Base-by-base conservation (phyloP, 1,140 invertebrate species). In the Anoplolepis gracilipes region DNA sequence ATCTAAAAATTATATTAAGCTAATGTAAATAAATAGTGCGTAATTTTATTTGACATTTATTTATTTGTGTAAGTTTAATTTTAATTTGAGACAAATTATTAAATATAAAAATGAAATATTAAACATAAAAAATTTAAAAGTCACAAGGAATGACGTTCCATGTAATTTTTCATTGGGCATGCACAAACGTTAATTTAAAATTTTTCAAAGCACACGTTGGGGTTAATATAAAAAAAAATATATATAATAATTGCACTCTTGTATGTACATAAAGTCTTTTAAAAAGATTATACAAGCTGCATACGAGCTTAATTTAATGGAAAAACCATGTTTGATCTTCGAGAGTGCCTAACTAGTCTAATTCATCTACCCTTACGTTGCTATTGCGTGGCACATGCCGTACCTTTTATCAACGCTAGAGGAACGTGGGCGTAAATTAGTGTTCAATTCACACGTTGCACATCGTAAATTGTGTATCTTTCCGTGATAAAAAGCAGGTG, bases 371-470 rank as follows among this genome's bases (percentile, higher is more conserved):
- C 5, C n/a, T 11, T 59, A 30, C 53, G n/a, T 57, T 22, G 16
- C 6, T 42, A 22, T 5, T 70, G 64, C 33, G 19, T 49, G 33
- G 11, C 25, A 30, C n/a, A 39, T 55, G 77, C 10, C 16, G 25
- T 22, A 70, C 19, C 25, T 81, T 57, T 81, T 72, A 57, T 81
- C 49, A 49, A 65, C n/a, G 30, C 19, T 61, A 67, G 65, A 59
- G 25, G 33, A 57, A 70, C 19, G 39, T 36, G 22, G 1, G 16
- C 33, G 33, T 30, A 57, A 81, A 81, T 81, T 81, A 70, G 19
- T 49, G 25, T 42, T 16, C 33, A 5, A 57, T 81, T 81, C 65
- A 42, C 77, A 81, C 11, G 16, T 55, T 1, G 33, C 25, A 6
- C 28, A n/a, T 81, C 25, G 33, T 30, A 72, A 57, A 81, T 30